These are phyloP conservation scores for Nibea albiflora DNA, from an alignment of 2,113 vertebrate species.

Conservation along the genomic window DNA sequence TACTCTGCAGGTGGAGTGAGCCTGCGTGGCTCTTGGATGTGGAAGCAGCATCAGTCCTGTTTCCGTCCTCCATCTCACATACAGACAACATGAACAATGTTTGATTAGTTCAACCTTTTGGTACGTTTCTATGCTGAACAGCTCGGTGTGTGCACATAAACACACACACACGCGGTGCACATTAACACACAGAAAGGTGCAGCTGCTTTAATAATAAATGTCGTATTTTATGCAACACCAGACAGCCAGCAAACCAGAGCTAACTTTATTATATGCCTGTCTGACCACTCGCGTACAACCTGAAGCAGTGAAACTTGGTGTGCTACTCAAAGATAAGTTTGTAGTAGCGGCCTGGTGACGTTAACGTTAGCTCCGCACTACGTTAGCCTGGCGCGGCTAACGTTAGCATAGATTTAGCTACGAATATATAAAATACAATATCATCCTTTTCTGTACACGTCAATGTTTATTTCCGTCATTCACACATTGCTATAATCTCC, in stretches of 20 bases:
- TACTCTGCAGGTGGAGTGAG: conserved; percentile 83
- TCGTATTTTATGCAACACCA: background rate
- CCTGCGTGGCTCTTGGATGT: conserved; percentile 77
- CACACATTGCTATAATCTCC: background rate
- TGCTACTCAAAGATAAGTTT: conserved; percentile 3
- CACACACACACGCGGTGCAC: background rate
- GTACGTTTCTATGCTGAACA: too few relatives aligned
- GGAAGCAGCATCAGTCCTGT: conserved; percentile 77
- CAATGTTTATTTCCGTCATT: conserved; percentile 29
- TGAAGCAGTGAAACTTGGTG: background rate
- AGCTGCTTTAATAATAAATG: background rate
- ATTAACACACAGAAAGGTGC: background rate
- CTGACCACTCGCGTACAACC: background rate
- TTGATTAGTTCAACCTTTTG: conserved; percentile 12
- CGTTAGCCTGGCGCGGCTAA: conserved; percentile 43
- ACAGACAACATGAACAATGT: background rate
- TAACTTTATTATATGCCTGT: background rate
- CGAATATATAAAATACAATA: conserved; percentile 58
- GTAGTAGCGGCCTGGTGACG: background rate
- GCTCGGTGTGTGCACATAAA: too few relatives aligned
- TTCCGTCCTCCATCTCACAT: conserved; percentile 78
- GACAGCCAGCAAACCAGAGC: background rate
- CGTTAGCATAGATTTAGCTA: conserved; percentile 63
- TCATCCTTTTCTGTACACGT: conserved; percentile 24
- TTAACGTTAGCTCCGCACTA: conserved; percentile 16